Percentiles rank a stretch among this genome's conserved stretches.
Evolutionary conservation across 2,113 vertebrate genomes (phyloP).

Genomic region (Eretmochelys imbricata): DNA sequence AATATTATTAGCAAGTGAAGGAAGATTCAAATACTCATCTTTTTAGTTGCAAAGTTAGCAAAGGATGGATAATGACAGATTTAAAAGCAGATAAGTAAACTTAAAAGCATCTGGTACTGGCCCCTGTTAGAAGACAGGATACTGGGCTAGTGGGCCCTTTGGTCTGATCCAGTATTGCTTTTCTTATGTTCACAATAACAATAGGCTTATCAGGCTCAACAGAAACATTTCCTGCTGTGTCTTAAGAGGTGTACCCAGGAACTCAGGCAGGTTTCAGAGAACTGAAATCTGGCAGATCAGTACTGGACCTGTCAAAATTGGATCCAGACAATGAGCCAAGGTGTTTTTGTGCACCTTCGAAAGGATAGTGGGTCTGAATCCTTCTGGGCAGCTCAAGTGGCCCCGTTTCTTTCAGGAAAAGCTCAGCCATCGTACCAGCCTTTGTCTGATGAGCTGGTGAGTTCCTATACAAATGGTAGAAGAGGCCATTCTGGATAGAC

Average conservation of each 20-base stretch:
- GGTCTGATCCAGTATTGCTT: not conserved
- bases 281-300: not conserved
- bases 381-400: not conserved
- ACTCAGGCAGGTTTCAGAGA: not conserved
- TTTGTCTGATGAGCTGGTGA: not conserved
- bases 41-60: not conserved
- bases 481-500: not conserved
- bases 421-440: not conserved
- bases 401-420: not conserved
- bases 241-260: not conserved
- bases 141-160: not conserved
- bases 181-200: not conserved
- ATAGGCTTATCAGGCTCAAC: not conserved
- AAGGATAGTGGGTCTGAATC: not conserved
- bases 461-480: not conserved
- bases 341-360: not conserved
- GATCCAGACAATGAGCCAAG: too few species aligned
- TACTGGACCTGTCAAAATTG: not conserved
- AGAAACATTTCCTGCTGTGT: not conserved
- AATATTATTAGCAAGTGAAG: not conserved
- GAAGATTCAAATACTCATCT: not conserved
- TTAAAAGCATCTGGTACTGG: not conserved
- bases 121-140: not conserved
- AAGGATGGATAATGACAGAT: not conserved
- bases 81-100: not conserved